A percentile compares a stretch with the other conserved stretches of the same genome.
phyloP scores from a whole-genome alignment of 2,113 vertebrate genomes.

The Rallus limicola region DNA sequence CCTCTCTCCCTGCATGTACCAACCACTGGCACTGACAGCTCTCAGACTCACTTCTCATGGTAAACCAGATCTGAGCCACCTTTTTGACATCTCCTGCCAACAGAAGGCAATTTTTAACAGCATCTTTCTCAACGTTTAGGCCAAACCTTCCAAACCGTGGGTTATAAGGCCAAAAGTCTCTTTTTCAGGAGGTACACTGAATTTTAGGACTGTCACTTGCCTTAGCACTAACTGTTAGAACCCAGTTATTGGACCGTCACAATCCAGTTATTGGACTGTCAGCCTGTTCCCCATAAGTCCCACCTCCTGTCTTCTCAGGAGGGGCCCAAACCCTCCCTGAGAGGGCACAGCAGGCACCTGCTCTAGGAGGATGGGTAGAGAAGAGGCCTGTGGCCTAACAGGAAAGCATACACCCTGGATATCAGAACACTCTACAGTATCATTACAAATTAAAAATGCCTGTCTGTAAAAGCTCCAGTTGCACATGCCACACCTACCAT shows the following conservation, averaged over 20 bases:
- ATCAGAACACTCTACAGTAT: neutral
- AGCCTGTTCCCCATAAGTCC: neutral
- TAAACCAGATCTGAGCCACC: neutral
- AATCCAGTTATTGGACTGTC: neutral
- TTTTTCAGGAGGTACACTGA: neutral
- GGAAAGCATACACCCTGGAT: rapidly evolving
- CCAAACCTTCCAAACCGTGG: neutral
- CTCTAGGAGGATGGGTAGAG: rapidly evolving
- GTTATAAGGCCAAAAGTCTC: neutral
- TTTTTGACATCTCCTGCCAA: neutral
- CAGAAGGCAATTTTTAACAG: neutral
- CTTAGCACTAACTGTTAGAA: neutral
- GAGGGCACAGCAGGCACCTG: rapidly evolving
- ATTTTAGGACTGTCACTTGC: neutral
- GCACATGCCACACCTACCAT: neutral
- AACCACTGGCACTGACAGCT: neutral
- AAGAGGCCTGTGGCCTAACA: neutral
- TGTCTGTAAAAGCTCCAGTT: neutral
- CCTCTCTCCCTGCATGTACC: neutral
- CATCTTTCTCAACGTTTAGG: neutral
- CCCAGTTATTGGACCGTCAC: neutral
- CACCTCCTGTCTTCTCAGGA: neutral
- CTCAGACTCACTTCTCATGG: neutral
- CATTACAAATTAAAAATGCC: neutral
- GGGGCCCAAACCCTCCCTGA: neutral